Evolutionary conservation across 1,140 invertebrate genomes (phyloP).

Genomic region (Chironomus striatipennis): DNA sequence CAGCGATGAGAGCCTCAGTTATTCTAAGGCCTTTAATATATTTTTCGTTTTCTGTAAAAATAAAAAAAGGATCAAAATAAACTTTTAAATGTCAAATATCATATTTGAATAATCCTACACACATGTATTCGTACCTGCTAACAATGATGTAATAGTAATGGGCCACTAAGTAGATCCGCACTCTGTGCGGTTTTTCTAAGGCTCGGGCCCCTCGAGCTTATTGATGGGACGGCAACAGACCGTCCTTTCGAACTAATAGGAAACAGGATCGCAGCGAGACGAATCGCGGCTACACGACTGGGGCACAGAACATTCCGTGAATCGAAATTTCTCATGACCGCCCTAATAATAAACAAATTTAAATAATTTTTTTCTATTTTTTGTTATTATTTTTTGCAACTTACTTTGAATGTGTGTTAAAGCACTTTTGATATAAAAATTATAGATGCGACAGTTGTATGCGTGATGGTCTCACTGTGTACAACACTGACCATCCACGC

Average conservation of each 20-base stretch:
- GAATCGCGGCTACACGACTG: slow-evolving; percentile 24
- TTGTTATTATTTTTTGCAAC: background rate
- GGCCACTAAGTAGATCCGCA: slow-evolving; percentile 25
- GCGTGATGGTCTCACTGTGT: background rate
- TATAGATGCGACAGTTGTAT: background rate
- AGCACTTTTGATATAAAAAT: slow-evolving; percentile 24
- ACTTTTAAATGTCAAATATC: background rate
- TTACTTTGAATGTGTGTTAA: slow-evolving; percentile 22
- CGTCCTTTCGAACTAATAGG: slow-evolving; percentile 24
- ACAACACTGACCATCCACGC: background rate
- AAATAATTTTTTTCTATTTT: background rate
- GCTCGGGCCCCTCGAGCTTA: slow-evolving; percentile 26
- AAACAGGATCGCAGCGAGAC: slow-evolving; percentile 25
- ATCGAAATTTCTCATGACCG: slow-evolving; percentile 24
- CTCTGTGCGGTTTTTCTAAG: slow-evolving; percentile 23
- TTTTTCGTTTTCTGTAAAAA: slow-evolving; percentile 19
- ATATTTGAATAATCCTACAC: background rate
- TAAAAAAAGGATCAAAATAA: background rate
- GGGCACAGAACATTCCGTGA: slow-evolving; percentile 23
- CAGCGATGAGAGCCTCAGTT: slow-evolving; percentile 43
- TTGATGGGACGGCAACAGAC: background rate
- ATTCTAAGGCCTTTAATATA: slow-evolving; percentile 38
- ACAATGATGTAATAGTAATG: slow-evolving; percentile 26
- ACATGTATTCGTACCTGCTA: slow-evolving; percentile 24
- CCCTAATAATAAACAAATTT: background rate